Evolutionary conservation across 2,888 invertebrate species (phyloP).

Genomic region (Diploptera punctata): DNA sequence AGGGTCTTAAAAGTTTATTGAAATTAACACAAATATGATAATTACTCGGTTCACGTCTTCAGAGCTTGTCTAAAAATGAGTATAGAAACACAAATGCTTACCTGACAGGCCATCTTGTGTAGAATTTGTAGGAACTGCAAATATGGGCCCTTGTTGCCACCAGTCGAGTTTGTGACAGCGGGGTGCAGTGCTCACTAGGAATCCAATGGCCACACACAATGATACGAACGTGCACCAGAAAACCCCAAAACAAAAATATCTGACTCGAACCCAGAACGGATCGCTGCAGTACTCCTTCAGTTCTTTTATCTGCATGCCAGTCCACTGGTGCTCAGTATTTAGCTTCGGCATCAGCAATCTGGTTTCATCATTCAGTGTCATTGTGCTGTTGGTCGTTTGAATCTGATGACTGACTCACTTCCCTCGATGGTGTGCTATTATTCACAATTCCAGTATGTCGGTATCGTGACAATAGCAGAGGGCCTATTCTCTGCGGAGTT

Average conservation of each 20-base stretch:
- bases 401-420: too few relatives aligned
- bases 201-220: not conserved
- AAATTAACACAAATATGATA: too few relatives aligned
- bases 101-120: not conserved
- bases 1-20: too few relatives aligned
- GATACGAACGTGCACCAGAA: constrained; percentile 15
- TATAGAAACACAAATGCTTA: not conserved
- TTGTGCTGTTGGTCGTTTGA: not conserved
- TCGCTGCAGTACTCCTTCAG: constrained; percentile 7
- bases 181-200: constrained; percentile 20
- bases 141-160: constrained; percentile 32
- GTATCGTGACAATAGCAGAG: too few relatives aligned
- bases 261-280: constrained; percentile 31
- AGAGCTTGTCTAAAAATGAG: too few relatives aligned
- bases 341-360: constrained; percentile 19
- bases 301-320: constrained; percentile 6
- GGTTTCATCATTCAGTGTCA: not conserved
- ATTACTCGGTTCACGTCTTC: too few relatives aligned
- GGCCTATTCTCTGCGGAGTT: too few relatives aligned
- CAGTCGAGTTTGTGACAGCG: constrained; percentile 17
- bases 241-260: not conserved
- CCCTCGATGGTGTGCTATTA: too few relatives aligned
- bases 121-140: not conserved
- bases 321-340: not conserved
- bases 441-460: too few relatives aligned